Percentiles rank a stretch among this genome's conserved stretches.
Conservation (phyloP, 2,113 vertebrate genomes). For the Dicrurus megarhynchus region DNA sequence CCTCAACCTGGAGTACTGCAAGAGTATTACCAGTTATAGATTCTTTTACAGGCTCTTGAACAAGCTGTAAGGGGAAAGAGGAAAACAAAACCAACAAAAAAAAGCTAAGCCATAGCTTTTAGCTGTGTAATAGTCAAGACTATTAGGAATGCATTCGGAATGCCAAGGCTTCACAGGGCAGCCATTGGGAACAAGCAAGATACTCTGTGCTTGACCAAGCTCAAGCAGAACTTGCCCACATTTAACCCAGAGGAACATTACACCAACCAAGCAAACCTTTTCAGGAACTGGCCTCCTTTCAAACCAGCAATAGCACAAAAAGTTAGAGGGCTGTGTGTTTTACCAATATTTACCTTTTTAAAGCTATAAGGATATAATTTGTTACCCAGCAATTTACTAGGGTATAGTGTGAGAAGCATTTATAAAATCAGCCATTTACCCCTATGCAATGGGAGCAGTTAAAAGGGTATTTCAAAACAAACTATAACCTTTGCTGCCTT, state of each 20-base stretch:
- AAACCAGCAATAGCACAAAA: background rate
- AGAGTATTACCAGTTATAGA: background rate
- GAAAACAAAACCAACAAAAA: background rate
- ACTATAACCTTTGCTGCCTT: background rate
- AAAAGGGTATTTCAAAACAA: background rate
- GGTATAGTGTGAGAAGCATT: background rate
- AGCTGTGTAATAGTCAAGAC: background rate
- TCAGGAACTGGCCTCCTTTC: background rate
- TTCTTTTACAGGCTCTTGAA: background rate
- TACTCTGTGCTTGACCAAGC: background rate
- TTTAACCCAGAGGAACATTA: background rate
- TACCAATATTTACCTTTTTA: background rate
- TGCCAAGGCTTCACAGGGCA: background rate
- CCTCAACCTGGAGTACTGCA: background rate
- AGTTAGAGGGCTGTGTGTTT: background rate
- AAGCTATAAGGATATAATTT: background rate
- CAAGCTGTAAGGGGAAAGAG: background rate
- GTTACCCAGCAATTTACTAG: background rate
- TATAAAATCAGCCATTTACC: background rate
- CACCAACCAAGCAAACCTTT: background rate
- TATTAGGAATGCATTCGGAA: background rate
- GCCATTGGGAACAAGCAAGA: rapidly evolving
- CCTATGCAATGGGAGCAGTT: background rate
- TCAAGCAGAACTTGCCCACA: background rate
- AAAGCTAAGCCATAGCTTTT: background rate